phyloP scores from a whole-genome alignment of 2,888 invertebrate species.

The Plagodis pulveraria region DNA sequence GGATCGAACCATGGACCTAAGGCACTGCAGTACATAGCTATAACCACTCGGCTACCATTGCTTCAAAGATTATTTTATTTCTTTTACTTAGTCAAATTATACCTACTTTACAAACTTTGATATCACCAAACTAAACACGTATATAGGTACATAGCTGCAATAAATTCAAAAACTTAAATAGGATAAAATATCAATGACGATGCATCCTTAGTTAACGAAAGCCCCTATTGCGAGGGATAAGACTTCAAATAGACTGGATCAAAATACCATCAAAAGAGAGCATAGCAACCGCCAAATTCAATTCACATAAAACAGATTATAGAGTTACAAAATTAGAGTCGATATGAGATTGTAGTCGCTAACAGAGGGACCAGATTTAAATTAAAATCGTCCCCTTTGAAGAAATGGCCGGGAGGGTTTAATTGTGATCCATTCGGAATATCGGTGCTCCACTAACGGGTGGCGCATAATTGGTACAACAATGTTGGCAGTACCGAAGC shows the following conservation, averaged over 20 bases:
- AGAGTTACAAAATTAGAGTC: slow-evolving; percentile 19
- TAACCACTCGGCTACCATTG: too few species aligned
- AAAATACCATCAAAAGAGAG: slow-evolving; percentile 36
- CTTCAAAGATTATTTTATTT: too few species aligned
- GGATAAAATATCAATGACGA: too few species aligned
- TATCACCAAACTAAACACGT: too few species aligned
- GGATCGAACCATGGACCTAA: too few species aligned
- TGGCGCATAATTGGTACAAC: slow-evolving; percentile 62
- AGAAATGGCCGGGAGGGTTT: slow-evolving; percentile 66
- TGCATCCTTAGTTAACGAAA: too few species aligned
- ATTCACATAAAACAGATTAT: slow-evolving; percentile 19
- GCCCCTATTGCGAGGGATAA: background rate
- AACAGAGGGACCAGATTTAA: slow-evolving; percentile 65
- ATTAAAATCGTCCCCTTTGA: slow-evolving; percentile 74
- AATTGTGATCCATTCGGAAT: slow-evolving; percentile 71
- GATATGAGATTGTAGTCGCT: slow-evolving; percentile 40
- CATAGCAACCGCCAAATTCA: slow-evolving; percentile 25
- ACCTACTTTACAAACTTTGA: too few species aligned
- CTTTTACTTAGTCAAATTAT: too few species aligned
- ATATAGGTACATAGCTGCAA: too few species aligned
- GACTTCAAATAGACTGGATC: background rate
- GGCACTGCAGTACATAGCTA: too few species aligned
- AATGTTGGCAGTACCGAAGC: slow-evolving; percentile 4
- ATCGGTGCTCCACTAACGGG: slow-evolving; percentile 62
- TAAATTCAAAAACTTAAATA: too few species aligned